A percentile compares a stretch with the other conserved stretches of the same genome.
These are phyloP conservation scores for Dendrolimus kikuchii DNA, from an alignment of 1,140 invertebrate species.

Conservation along the genomic window DNA sequence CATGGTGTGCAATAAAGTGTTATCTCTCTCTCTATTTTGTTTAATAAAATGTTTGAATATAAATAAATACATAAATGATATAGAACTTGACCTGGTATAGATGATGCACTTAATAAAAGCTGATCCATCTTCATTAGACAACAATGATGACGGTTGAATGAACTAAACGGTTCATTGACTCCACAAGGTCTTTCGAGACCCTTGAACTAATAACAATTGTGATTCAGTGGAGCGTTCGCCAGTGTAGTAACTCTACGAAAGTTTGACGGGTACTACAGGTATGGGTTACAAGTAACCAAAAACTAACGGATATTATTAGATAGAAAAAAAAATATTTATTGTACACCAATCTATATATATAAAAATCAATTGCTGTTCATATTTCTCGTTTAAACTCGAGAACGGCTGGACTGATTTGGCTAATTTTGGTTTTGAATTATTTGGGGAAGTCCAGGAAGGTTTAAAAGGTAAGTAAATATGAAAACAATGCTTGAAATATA, in stretches of 20 bases:
- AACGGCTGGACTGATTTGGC: too few species aligned
- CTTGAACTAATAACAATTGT: constrained; percentile 24
- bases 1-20: too few species aligned
- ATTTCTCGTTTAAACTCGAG: too few species aligned
- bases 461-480: too few species aligned
- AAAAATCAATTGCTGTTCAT: too few species aligned
- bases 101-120: not conserved
- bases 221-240: constrained; percentile 20
- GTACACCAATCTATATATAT: too few species aligned
- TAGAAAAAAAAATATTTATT: not conserved
- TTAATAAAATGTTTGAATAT: too few species aligned
- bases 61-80: not conserved
- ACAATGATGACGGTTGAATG: constrained; percentile 2
- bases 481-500: too few species aligned
- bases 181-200: constrained; percentile 7
- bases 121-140: not conserved
- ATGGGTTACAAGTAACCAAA: constrained; percentile 14
- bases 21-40: too few species aligned
- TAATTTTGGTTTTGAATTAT: too few species aligned
- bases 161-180: not conserved
- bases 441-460: too few species aligned
- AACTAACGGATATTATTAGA: constrained; percentile 7
- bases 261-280: constrained; percentile 16
- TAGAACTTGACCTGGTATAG: not conserved
- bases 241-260: constrained; percentile 21